Conservation (phyloP, 2,113 vertebrate genomes). For the Anhinga rufa region DNA sequence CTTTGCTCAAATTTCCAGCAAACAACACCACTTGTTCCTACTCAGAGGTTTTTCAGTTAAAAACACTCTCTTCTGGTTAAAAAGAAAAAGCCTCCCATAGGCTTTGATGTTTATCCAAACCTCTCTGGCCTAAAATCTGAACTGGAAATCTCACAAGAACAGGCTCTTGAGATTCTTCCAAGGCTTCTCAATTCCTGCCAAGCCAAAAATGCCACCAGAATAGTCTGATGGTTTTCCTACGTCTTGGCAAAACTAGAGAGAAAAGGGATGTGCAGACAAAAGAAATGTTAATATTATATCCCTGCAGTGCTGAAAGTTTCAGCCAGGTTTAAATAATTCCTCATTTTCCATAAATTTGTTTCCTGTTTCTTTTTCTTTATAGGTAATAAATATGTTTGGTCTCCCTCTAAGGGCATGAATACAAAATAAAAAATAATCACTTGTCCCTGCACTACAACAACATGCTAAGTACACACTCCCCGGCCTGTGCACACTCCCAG, state of each 20-base stretch:
- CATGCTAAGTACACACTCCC: neutral
- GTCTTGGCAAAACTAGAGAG: constrained; percentile 51
- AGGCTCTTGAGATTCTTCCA: constrained; percentile 41
- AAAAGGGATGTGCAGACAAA: constrained; percentile 32
- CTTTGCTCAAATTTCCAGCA: constrained; percentile 29
- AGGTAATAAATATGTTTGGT: neutral
- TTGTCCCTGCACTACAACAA: neutral
- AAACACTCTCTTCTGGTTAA: constrained; percentile 11
- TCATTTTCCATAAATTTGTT: neutral
- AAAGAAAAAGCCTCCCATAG: neutral
- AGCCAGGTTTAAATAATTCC: neutral
- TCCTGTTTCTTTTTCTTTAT: neutral
- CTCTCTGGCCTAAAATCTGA: constrained; percentile 38
- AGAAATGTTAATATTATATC: constrained; percentile 11
- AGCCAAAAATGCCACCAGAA: constrained; percentile 59
- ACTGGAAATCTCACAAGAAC: constrained; percentile 54
- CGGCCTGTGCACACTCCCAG: neutral
- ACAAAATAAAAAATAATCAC: neutral
- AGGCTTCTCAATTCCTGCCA: constrained; percentile 20
- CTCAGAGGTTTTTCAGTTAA: constrained; percentile 12
- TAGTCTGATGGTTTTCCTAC: constrained; percentile 35
- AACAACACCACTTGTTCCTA: constrained; percentile 16
- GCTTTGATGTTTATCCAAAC: constrained; percentile 59
- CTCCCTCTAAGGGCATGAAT: neutral
- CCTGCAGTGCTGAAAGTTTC: neutral